These are phyloP conservation scores for Phanerotoma sp. DNA, from an alignment of 2,888 invertebrate genomes.

Conservation along the genomic window DNA sequence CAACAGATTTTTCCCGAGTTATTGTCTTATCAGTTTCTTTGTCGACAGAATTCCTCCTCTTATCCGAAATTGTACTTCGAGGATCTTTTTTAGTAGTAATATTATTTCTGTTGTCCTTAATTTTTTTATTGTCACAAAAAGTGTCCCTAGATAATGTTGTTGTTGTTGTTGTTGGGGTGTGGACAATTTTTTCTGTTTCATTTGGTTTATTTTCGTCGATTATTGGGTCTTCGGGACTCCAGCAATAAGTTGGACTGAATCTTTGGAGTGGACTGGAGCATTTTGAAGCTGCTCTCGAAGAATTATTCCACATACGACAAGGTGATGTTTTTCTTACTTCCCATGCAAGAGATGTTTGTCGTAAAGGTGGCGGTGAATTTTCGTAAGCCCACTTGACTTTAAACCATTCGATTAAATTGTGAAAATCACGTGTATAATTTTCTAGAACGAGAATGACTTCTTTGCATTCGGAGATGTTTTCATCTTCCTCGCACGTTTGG, in stretches of 20 bases:
- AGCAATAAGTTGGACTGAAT: constrained; percentile 44
- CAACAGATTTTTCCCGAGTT: constrained; percentile 40
- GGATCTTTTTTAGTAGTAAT: constrained; percentile 41
- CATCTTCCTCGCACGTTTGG: constrained; percentile 92
- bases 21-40: constrained; percentile 35
- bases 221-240: constrained; percentile 54
- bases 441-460: constrained; percentile 94
- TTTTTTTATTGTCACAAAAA: constrained; percentile 54
- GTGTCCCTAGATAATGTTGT: too few species aligned
- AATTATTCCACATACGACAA: constrained; percentile 51
- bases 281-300: constrained; percentile 43
- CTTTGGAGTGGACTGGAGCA: constrained; percentile 58
- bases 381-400: constrained; percentile 93
- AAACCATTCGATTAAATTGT: constrained; percentile 91
- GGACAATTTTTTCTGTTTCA: constrained; percentile 33
- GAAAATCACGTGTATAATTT: constrained; percentile 92
- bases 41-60: constrained; percentile 36
- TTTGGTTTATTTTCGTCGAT: constrained; percentile 52
- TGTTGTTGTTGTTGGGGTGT: too few species aligned
- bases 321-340: constrained; percentile 85
- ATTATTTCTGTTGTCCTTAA: constrained; percentile 48
- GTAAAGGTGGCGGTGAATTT: constrained; percentile 78
- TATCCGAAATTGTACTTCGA: constrained; percentile 39
- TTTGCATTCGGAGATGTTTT: constrained; percentile 91
- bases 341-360: constrained; percentile 92